Evolutionary conservation across 2,888 invertebrate genomes (phyloP).

Genomic region (Nephrotoma flavescens): DNA sequence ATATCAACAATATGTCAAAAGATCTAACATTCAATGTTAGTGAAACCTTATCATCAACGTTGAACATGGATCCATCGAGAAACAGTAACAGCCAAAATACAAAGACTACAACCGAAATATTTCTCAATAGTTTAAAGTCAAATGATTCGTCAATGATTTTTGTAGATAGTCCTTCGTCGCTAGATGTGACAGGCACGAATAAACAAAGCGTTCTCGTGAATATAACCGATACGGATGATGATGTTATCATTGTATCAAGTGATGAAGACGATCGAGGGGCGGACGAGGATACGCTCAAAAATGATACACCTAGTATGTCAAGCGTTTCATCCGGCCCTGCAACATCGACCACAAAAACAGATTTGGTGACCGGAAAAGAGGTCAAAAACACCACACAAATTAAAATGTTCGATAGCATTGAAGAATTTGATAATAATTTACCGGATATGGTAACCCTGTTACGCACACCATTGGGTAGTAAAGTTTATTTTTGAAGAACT

Average conservation of each 20-base stretch:
- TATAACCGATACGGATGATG: not conserved
- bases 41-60: not conserved
- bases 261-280: not conserved
- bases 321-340: slow-evolving; percentile 12
- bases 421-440: slow-evolving; percentile 29
- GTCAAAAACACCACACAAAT: slow-evolving; percentile 13
- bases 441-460: slow-evolving; percentile 62
- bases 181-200: not conserved
- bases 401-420: slow-evolving; percentile 24
- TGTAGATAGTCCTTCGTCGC: not conserved
- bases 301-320: slow-evolving; percentile 12
- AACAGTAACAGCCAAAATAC: not conserved
- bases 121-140: not conserved
- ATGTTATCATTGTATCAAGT: not conserved
- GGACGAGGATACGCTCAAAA: slow-evolving; percentile 7
- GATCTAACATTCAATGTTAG: not conserved
- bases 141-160: not conserved
- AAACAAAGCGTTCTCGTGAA: not conserved
- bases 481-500: slow-evolving; percentile 88
- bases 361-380: not conserved
- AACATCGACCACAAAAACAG: slow-evolving; percentile 15
- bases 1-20: not conserved
- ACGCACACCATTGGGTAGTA: slow-evolving; percentile 62
- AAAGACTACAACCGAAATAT: not conserved
- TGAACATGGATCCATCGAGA: not conserved